These are phyloP conservation scores for Diplazon laetatorius DNA, from an alignment of 2,888 invertebrate genomes.

Conservation along the genomic window DNA sequence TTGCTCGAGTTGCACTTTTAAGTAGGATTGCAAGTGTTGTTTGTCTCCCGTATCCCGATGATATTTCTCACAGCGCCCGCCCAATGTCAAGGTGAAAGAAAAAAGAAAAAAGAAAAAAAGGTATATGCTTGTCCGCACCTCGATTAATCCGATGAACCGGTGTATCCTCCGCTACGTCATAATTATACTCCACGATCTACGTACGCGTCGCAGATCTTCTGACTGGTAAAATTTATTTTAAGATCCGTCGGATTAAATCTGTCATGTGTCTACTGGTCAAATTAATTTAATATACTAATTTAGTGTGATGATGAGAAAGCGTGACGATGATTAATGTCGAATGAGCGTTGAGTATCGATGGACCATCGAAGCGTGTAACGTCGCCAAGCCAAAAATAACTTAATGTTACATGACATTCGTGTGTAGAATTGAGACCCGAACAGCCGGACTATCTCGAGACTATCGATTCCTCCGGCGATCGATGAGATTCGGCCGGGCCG, in stretches of 20 bases:
- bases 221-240: background rate
- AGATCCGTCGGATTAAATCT: background rate
- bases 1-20: background rate
- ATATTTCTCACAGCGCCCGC: too few species aligned
- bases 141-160: too few species aligned
- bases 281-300: background rate
- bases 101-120: background rate
- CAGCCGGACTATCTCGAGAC: too few species aligned
- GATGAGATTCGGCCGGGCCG: background rate
- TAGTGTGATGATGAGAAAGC: background rate
- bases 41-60: too few species aligned
- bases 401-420: slow-evolving; percentile 13
- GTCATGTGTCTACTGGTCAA: background rate
- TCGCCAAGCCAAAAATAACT: background rate
- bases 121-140: too few species aligned
- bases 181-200: background rate
- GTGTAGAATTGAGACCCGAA: too few species aligned
- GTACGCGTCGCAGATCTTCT: background rate
- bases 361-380: too few species aligned
- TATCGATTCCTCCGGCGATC: too few species aligned
- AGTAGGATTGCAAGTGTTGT: background rate
- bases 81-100: too few species aligned
- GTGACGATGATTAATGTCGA: background rate
- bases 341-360: background rate
- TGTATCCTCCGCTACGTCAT: too few species aligned